Evolutionary conservation across 2,888 invertebrate genomes (phyloP), one percentile per base, ranked within the genome.

Genomic region (Heterodera filipjevi): DNA sequence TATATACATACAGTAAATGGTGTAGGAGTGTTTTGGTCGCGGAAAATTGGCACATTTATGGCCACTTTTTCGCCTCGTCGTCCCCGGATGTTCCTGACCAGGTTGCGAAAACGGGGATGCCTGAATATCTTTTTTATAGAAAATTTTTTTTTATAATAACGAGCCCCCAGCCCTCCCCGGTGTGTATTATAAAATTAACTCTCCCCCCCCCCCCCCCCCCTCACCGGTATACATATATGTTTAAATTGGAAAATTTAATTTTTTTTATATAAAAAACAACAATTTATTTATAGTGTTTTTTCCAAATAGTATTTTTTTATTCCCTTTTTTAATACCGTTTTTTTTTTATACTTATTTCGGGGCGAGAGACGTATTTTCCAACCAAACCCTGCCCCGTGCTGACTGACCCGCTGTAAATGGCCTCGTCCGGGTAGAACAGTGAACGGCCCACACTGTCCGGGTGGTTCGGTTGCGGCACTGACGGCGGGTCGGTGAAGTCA

Each of bases 1-100:
- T n/a, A 39, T 30, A 32, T 79, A 12, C 68, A n/a, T 66, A 81
- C 87, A 22, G 85, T 78, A 73, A 85, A 89, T 12, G 95, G 95
- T 81, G 92, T 92, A 85, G 93, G 92, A 1, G 98, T 98, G 87
- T 95, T 94, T 84, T 91, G 91, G 90, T 99, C 99, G 72, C 89
- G 93, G 93, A 90, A 93, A 95, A 89, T 93, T 90, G 98, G 98
- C 89, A 99, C 92, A 91, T 99, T 96, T 82, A 99, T 97, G 80
- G 94, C 94, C 30, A 97, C 95, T 91, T 97, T 98, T 91, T 95
- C 94, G 76, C 95, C 95, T 82, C 98, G 92, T 86, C 99, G 92
- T 87, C 93, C 91, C 77, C 97, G 92, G 83, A 99, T 97, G 90
- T 99, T 99, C 80, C 94, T 92, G 0, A 97, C 95, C 77, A 99